Conservation (phyloP, 2,797 vertebrate species). For the Lycodopsis pacificus region DNA sequence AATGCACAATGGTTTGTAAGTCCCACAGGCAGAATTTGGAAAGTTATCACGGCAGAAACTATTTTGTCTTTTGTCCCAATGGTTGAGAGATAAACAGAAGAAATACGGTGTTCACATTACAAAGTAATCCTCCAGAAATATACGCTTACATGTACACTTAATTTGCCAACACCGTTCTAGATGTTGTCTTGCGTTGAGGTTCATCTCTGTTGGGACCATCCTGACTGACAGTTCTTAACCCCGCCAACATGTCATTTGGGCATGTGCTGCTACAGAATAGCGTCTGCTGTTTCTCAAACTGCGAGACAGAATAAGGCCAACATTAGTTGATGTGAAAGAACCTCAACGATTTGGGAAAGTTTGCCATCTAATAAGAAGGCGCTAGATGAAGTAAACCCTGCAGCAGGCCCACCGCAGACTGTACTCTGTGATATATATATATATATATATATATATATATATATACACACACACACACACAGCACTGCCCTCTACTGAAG, state of each 20-base stretch:
- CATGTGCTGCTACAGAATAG: neutral
- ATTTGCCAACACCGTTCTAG: neutral
- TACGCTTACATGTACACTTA: neutral
- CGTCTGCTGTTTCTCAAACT: neutral
- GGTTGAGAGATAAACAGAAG: neutral
- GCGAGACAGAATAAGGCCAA: neutral
- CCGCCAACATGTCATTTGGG: neutral
- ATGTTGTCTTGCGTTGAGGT: neutral
- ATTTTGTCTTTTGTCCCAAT: neutral
- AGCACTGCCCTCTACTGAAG: slow-evolving; percentile 80
- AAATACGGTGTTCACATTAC: neutral
- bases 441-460: neutral
- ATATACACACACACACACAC: slow-evolving; percentile 20
- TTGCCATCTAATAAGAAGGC: slow-evolving; percentile 23
- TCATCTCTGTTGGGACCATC: neutral
- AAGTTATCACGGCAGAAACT: too few relatives aligned
- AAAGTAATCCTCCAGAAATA: neutral
- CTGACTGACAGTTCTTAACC: neutral
- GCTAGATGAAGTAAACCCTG: slow-evolving; percentile 1
- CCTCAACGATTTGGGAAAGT: neutral
- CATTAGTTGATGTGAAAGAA: neutral
- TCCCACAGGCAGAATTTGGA: neutral
- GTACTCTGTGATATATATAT: slow-evolving; percentile 11
- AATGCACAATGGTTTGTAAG: neutral
- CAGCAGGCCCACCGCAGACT: neutral